phyloP scores from a whole-genome alignment of 2,888 invertebrate genomes.

The Aleiodes testaceus region DNA sequence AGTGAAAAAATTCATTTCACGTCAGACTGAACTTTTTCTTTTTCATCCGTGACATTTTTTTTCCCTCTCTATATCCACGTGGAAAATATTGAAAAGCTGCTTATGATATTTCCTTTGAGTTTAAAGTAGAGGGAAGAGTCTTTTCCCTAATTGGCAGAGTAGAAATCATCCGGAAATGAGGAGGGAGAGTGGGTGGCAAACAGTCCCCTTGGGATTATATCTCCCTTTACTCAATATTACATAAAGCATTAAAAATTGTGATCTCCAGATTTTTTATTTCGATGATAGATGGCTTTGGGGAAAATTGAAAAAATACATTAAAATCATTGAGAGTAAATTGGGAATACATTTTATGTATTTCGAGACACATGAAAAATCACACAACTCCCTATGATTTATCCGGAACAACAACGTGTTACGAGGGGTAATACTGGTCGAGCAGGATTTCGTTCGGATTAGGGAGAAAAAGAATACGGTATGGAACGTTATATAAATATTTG shows the following conservation, averaged over 20 bases:
- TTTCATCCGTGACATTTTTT: not conserved
- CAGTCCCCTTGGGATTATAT: not conserved
- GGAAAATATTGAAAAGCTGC: constrained; percentile 12
- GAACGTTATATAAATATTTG: not conserved
- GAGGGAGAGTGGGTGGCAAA: not conserved
- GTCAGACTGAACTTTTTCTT: constrained; percentile 12
- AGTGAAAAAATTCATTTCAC: constrained; percentile 15
- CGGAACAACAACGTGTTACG: too few relatives aligned
- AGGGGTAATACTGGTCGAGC: constrained; percentile 12
- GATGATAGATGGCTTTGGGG: too few relatives aligned
- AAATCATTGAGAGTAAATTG: too few relatives aligned
- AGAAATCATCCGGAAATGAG: constrained; percentile 23
- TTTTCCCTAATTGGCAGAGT: constrained; percentile 13
- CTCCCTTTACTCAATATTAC: too few relatives aligned
- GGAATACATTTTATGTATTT: too few relatives aligned
- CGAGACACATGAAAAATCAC: too few relatives aligned
- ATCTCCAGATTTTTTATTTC: too few relatives aligned
- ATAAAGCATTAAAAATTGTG: too few relatives aligned
- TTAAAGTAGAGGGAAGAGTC: not conserved
- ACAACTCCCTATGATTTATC: too few relatives aligned
- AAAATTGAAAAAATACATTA: too few relatives aligned
- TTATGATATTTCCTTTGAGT: constrained; percentile 15
- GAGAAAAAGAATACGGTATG: constrained; percentile 4
- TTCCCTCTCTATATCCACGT: not conserved
- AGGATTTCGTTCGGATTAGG: not conserved